These are phyloP conservation scores for Lagopus leucura DNA, from an alignment of 2,113 vertebrate species.

Conservation along the genomic window DNA sequence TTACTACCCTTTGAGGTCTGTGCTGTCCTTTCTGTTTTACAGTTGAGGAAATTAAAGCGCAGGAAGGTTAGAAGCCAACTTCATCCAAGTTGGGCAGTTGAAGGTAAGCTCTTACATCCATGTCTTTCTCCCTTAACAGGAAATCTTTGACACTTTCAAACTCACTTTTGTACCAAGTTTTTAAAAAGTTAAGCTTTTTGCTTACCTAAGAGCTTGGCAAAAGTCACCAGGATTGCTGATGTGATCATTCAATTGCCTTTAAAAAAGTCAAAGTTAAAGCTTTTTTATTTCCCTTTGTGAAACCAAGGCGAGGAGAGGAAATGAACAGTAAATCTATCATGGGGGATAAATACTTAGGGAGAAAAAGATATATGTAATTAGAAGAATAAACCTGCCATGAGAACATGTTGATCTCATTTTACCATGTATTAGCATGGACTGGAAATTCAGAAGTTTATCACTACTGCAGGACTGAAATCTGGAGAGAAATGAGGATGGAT, in stretches of 20 bases:
- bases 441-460: background rate
- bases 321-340: background rate
- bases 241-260: background rate
- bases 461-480: background rate
- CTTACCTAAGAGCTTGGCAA: background rate
- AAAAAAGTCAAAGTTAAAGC: background rate
- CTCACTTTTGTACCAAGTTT: background rate
- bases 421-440: background rate
- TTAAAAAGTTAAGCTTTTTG: background rate
- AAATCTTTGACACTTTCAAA: background rate
- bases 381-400: background rate
- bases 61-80: background rate
- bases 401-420: background rate
- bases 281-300: background rate
- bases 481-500: background rate
- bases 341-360: background rate
- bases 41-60: background rate
- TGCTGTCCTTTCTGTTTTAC: conserved; percentile 9
- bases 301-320: background rate
- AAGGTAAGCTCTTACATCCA: background rate
- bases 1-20: background rate
- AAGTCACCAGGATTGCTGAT: background rate
- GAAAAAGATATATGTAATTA: background rate
- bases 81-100: background rate
- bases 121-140: background rate